Conservation (phyloP, 2,888 invertebrate genomes). For the Anthrax anthrax region DNA sequence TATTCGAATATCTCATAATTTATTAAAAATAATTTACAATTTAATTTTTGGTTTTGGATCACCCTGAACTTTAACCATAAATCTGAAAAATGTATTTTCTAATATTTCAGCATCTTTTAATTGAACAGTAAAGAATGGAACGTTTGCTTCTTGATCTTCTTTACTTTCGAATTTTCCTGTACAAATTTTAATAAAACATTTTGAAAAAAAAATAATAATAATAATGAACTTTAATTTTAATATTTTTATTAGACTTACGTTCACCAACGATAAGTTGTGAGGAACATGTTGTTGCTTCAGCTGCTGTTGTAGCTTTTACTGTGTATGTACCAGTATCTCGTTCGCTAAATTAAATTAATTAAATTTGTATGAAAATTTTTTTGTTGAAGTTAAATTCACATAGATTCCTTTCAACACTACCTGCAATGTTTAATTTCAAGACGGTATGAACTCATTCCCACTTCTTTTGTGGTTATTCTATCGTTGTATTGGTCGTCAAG, state of each 20-base stretch:
- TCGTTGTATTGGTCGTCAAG: conserved; percentile 61
- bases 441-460: conserved; percentile 47
- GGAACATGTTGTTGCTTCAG: conserved; percentile 70
- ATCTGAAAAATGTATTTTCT: conserved; percentile 72
- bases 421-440: conserved; percentile 60
- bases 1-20: background rate
- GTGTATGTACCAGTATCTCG: conserved; percentile 83
- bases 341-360: conserved; percentile 30
- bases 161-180: conserved; percentile 3
- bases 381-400: background rate
- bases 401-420: conserved; percentile 12
- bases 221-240: too few species aligned
- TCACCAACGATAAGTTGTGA: conserved; percentile 76
- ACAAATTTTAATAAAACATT: too few species aligned
- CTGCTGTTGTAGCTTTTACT: conserved; percentile 67
- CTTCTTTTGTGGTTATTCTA: conserved; percentile 48
- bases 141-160: conserved; percentile 40
- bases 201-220: too few species aligned
- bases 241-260: conserved; percentile 42
- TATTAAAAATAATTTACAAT: conserved; percentile 53
- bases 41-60: conserved; percentile 78
- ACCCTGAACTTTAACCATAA: conserved; percentile 77
- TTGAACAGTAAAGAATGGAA: conserved; percentile 71
- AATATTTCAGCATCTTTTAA: conserved; percentile 78
- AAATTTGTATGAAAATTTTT: background rate